Conservation (phyloP, 1,140 invertebrate species). For the Lepidurus packardi region DNA sequence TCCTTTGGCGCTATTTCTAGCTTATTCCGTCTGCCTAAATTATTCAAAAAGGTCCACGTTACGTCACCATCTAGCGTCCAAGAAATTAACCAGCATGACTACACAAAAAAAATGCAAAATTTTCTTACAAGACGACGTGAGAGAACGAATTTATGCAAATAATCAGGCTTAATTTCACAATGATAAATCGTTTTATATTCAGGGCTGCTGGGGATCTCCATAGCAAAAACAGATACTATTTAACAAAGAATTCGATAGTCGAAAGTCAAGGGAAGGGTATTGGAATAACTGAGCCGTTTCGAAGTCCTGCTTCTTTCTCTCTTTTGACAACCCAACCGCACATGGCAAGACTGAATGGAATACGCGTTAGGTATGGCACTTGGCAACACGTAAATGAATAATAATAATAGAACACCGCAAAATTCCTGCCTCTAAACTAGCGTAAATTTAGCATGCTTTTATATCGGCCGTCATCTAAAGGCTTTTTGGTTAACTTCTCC, state of each 20-base stretch:
- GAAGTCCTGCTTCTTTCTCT: constrained; percentile 6
- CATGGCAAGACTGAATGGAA: constrained; percentile 20
- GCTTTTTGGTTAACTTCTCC: constrained; percentile 10
- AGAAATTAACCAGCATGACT: too few species aligned
- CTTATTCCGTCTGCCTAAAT: too few species aligned
- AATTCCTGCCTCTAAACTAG: not conserved
- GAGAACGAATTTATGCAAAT: too few species aligned
- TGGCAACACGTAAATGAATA: not conserved
- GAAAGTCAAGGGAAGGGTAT: not conserved
- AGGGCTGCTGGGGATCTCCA: not conserved
- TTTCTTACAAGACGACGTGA: too few species aligned
- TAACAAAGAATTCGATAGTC: not conserved
- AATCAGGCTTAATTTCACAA: not conserved
- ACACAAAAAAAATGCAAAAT: too few species aligned
- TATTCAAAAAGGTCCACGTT: too few species aligned
- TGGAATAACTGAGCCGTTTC: not conserved
- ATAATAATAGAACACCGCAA: not conserved
- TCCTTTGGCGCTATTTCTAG: too few species aligned
- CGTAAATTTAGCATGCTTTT: constrained; percentile 11
- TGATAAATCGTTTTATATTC: not conserved
- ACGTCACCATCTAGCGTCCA: too few species aligned
- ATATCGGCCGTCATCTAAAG: constrained; percentile 1
- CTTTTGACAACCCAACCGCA: not conserved
- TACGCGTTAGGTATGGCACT: constrained; percentile 17
- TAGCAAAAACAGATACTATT: not conserved